Conservation (phyloP, 1,140 invertebrate species). For the Solenopsis fugax region DNA sequence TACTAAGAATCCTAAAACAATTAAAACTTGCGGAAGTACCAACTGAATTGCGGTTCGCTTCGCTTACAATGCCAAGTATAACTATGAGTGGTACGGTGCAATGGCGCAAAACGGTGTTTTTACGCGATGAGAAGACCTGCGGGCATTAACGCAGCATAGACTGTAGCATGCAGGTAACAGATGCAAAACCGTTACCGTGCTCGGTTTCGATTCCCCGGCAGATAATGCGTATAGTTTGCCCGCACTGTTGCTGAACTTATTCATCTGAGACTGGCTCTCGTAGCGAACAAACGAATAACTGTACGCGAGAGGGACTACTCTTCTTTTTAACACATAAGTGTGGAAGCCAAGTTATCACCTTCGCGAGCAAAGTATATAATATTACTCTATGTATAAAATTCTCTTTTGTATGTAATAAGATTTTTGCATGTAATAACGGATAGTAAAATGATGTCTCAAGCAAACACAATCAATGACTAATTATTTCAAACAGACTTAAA, state of each 20-base stretch:
- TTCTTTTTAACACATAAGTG: conserved; percentile 6
- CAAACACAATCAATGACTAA: not conserved
- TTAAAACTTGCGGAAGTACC: not conserved
- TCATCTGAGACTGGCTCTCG: conserved; percentile 33
- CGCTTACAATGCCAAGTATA: not conserved
- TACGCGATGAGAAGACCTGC: conserved; percentile 20
- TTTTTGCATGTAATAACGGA: not conserved
- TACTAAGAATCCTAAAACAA: not conserved
- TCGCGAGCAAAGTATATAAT: not conserved
- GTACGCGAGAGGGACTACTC: not conserved
- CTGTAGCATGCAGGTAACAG: conserved; percentile 52
- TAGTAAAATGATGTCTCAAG: conserved; percentile 1
- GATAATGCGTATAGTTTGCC: conserved; percentile 56
- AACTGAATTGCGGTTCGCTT: not conserved
- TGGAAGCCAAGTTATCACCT: not conserved
- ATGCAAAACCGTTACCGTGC: conserved; percentile 65
- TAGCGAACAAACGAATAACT: conserved; percentile 31
- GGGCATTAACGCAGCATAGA: conserved; percentile 43
- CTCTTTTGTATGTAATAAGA: not conserved
- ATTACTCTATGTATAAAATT: not conserved
- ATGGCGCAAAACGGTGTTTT: conserved; percentile 48
- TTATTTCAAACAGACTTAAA: conserved; percentile 26
- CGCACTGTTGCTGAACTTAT: conserved; percentile 41
- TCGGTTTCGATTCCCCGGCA: conserved; percentile 43
- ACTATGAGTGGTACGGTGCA: not conserved